Evolutionary conservation across 2,797 vertebrate genomes (phyloP).

Genomic region (Ataeniobius toweri): DNA sequence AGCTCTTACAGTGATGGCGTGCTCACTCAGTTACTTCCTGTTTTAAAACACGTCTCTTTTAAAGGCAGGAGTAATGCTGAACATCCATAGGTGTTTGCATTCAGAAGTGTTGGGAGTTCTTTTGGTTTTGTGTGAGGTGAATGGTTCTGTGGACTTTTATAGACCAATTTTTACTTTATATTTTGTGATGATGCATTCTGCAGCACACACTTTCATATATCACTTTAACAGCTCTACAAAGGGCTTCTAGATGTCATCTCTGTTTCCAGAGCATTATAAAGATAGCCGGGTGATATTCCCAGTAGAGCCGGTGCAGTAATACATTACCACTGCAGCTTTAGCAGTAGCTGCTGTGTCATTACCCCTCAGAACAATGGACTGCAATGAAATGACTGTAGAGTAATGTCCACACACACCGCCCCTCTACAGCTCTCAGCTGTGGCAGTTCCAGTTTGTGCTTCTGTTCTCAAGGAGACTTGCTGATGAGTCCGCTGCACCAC

Average conservation of each 20-base stretch:
- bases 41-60: slow-evolving; percentile 18
- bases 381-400: slow-evolving; percentile 16
- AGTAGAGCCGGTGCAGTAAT: slow-evolving; percentile 32
- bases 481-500: slow-evolving; percentile 46
- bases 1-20: background rate
- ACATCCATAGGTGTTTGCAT: background rate
- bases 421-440: background rate
- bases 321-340: slow-evolving; percentile 35
- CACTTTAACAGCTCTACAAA: slow-evolving; percentile 58
- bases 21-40: slow-evolving; percentile 19
- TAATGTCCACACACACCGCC: slow-evolving; percentile 10
- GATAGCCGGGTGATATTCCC: slow-evolving; percentile 55
- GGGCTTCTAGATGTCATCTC: slow-evolving; percentile 58
- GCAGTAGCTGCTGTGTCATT: slow-evolving; percentile 39
- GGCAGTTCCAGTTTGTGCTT: slow-evolving; percentile 38
- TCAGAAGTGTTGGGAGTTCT: background rate
- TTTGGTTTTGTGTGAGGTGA: slow-evolving; percentile 10
- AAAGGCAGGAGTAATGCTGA: slow-evolving; percentile 11
- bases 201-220: slow-evolving; percentile 37
- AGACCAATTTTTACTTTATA: slow-evolving; percentile 33
- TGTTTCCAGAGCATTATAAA: slow-evolving; percentile 58
- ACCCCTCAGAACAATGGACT: slow-evolving; percentile 55
- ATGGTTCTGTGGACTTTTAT: slow-evolving; percentile 37
- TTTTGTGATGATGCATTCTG: slow-evolving; percentile 29
- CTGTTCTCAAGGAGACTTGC: slow-evolving; percentile 54